Evolutionary conservation across 2,797 vertebrate species (phyloP).

Genomic region (Poecile montanus): DNA sequence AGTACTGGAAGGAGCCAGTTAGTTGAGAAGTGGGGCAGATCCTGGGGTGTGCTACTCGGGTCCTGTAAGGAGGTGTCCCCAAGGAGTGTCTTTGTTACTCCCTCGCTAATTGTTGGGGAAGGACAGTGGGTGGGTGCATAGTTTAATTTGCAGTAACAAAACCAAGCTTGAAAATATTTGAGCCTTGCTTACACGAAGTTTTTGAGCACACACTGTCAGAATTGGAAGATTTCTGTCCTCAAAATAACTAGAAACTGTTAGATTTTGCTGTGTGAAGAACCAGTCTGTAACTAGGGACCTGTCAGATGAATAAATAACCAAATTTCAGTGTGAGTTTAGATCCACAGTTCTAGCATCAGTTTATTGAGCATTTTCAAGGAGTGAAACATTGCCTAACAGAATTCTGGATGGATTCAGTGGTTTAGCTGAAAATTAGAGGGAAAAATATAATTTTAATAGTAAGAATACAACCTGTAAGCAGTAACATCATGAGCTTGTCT

Average conservation of each 20-base stretch:
- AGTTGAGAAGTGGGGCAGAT: neutral
- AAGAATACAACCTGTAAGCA: accelerated
- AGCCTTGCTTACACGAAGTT: neutral
- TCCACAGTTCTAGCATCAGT: neutral
- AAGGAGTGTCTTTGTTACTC: neutral
- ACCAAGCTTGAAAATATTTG: neutral
- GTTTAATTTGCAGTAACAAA: neutral
- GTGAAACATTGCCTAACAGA: accelerated
- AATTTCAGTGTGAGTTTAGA: neutral
- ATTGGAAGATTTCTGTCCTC: neutral
- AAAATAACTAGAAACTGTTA: neutral
- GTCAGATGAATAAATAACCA: neutral
- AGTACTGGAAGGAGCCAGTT: neutral
- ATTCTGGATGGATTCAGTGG: neutral
- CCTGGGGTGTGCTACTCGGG: accelerated
- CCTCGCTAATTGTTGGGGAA: neutral
- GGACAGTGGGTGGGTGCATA: too few relatives aligned
- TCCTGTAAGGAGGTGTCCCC: too few relatives aligned
- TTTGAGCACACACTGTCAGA: neutral
- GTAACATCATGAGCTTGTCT: too few relatives aligned
- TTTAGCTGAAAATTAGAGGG: neutral
- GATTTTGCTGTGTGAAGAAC: neutral
- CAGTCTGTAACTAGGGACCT: neutral
- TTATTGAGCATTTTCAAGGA: neutral
- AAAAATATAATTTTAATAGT: neutral